Evolutionary conservation across 35 echinoderm and acorn worm species (phyloP).

Genomic region (Acanthaster planci): DNA sequence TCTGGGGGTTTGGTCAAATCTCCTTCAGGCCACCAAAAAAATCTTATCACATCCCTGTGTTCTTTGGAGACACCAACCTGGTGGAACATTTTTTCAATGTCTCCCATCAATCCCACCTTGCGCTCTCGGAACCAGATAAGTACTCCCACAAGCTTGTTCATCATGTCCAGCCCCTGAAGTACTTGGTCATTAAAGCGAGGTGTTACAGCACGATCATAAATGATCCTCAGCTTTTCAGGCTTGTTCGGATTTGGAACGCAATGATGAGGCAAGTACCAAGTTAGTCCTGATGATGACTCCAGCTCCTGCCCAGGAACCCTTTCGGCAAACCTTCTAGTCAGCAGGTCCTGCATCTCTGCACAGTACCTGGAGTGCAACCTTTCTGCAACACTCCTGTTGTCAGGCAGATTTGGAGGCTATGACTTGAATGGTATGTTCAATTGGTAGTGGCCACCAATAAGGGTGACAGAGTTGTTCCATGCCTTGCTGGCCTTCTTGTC

Average conservation of each 20-base stretch:
- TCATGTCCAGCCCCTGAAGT: too few relatives aligned
- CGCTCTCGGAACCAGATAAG: too few relatives aligned
- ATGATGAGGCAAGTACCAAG: constrained; percentile 67
- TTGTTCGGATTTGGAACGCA: constrained; percentile 49
- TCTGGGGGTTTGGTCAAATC: too few relatives aligned
- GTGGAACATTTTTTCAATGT: too few relatives aligned
- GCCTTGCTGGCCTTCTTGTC: constrained; percentile 27
- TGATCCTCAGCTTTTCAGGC: constrained; percentile 43
- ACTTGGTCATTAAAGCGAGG: too few relatives aligned
- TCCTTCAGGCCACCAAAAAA: too few relatives aligned
- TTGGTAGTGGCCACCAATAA: constrained; percentile 36
- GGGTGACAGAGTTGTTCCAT: not conserved
- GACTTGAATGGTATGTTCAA: constrained; percentile 37
- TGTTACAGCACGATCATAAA: too few relatives aligned
- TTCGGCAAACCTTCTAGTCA: constrained; percentile 63
- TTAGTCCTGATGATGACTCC: not conserved
- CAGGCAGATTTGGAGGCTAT: not conserved
- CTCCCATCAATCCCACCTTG: too few relatives aligned
- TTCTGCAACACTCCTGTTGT: constrained; percentile 9
- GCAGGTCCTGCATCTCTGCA: constrained; percentile 19
- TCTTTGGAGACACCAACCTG: too few relatives aligned
- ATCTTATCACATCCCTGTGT: too few relatives aligned
- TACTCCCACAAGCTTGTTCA: too few relatives aligned
- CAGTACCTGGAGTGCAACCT: constrained; percentile 42
- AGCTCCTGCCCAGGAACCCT: not conserved